Evolutionary conservation across 2,113 vertebrate species (phyloP).

Genomic region (Neopipo cinnamomea): DNA sequence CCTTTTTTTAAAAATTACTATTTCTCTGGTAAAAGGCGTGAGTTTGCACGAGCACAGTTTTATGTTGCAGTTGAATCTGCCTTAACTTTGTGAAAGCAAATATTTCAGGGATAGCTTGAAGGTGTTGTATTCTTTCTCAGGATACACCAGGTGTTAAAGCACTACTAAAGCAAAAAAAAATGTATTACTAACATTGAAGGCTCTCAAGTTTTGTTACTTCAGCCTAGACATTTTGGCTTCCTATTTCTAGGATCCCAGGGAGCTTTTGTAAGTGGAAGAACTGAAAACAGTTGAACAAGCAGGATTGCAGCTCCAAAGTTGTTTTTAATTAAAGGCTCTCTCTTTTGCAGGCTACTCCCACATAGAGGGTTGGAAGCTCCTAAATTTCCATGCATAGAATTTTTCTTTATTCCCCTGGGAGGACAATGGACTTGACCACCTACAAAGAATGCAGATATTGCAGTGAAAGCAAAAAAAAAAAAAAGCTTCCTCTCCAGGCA

Average conservation of each 20-base stretch:
- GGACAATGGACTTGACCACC: background rate
- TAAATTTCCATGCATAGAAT: background rate
- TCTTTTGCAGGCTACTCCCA: background rate
- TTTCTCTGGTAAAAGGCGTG: background rate
- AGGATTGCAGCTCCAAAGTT: background rate
- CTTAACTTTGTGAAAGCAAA: background rate
- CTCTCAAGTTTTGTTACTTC: background rate
- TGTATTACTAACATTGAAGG: background rate
- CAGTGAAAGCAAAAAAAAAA: background rate
- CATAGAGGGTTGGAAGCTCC: background rate
- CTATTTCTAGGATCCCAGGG: background rate
- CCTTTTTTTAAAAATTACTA: background rate
- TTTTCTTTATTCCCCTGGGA: background rate
- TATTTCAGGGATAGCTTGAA: background rate
- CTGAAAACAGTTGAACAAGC: background rate
- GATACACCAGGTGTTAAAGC: background rate
- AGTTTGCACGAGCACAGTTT: background rate
- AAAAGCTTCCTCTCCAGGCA: background rate
- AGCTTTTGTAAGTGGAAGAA: background rate
- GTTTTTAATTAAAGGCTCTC: conserved; percentile 35
- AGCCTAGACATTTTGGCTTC: background rate
- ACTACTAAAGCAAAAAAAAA: background rate
- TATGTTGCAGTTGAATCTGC: background rate
- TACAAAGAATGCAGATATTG: background rate
- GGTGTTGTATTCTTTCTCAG: background rate